Evolutionary conservation across 2,797 vertebrate genomes (phyloP), one percentile per base, ranked within the genome.

Genomic region (Epinephelus malabaricus): DNA sequence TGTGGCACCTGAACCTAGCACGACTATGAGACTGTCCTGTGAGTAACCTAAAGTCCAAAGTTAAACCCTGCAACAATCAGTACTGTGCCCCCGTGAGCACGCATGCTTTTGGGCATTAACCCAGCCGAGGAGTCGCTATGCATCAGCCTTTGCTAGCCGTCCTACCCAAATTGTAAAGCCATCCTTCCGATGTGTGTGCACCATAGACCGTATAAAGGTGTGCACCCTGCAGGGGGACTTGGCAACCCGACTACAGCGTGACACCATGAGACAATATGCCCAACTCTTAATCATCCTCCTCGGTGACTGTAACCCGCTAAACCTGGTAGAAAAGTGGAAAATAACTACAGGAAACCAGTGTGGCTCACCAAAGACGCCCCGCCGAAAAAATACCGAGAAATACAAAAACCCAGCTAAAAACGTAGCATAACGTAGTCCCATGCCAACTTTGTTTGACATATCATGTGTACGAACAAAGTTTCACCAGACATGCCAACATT

Each of bases 361-460:
- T 43, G 61, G 72, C 49, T 81, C 61, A 47, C 4, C 46, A 34
- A 50, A 59, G 34, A 86, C 88, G 82, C 80, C 63, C 72, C 51
- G 62, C 61, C 58, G n/a, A 30, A 73, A 64, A 82, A 65, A 46
- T 3, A 4, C 30, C 12, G 43, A 66, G 50, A 63, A 38, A 6
- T 75, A 2, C 59, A 50, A 8, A 72, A 79, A 56, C 15, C 19
- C 49, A 71, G 40, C 55, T 43, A 59, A 66, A 81, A 76, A 73
- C 27, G 61, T 23, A 74, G 64, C 77, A 58, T 60, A n/a, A 53
- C 59, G 77, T 5, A 53, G 50, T 27, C 65, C 2, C n/a, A 34
- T 14, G 69, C 55, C 79, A 94, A 93, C 91, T 93, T 92, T 85
- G 72, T 89, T 81, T 85, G 77, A 82, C 87, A 84, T 67, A 82